Percentiles rank a stretch among this genome's conserved stretches.
These are phyloP conservation scores for Meta bourneti DNA, from an alignment of 2,888 invertebrate genomes.

Conservation along the genomic window DNA sequence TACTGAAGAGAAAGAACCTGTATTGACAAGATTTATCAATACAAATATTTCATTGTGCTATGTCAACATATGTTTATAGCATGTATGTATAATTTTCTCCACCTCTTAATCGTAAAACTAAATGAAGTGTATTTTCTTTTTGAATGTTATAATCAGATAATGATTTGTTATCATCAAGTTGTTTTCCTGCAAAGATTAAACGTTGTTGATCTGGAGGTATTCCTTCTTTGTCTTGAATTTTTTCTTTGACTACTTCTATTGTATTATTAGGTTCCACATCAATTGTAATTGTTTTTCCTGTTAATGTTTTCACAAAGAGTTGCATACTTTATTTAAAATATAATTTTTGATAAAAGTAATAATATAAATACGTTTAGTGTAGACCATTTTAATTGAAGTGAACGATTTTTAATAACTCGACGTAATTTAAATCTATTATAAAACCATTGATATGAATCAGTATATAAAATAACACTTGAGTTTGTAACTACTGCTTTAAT, in stretches of 20 bases:
- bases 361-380: neutral
- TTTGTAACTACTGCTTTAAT: neutral
- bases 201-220: conserved; percentile 95
- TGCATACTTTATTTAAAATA: conserved; percentile 31
- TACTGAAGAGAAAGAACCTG: no score
- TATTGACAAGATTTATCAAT: no score
- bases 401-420: neutral
- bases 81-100: neutral
- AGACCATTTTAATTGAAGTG: neutral
- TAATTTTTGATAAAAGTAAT: neutral
- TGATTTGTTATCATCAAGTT: conserved; percentile 85
- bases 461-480: conserved; percentile 6
- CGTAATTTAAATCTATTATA: conserved; percentile 32
- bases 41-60: no score
- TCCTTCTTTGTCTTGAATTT: conserved; percentile 94
- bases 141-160: conserved; percentile 82
- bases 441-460: conserved; percentile 7
- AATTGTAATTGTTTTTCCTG: conserved; percentile 95
- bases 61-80: no score
- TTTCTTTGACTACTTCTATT: conserved; percentile 96
- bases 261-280: conserved; percentile 95
- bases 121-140: conserved; percentile 48
- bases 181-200: conserved; percentile 86
- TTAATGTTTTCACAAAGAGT: conserved; percentile 82
- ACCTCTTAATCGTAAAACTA: conserved; percentile 39